Evolutionary conservation across 1,140 invertebrate species (phyloP), one percentile per base, ranked within the genome.

Genomic region (Solenopsis invicta): DNA sequence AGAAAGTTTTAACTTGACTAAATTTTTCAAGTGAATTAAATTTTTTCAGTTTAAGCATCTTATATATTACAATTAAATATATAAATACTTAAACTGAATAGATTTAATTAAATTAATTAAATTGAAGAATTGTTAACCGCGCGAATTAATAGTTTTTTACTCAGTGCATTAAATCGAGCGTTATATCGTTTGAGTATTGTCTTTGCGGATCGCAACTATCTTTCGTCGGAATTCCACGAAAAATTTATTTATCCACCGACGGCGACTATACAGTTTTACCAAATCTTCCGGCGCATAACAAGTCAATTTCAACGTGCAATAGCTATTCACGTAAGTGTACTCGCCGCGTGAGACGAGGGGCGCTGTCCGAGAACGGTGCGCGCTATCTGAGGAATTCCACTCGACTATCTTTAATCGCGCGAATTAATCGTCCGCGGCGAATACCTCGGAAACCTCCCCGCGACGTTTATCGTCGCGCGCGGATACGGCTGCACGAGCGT

Each of bases 381-480:
- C 37, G 34, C 24, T 86, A 77, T 86, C 82, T 82, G 61, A 80
- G 59, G 74, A 75, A 78, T 74, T 66, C 56, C 24, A 61, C 16
- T 75, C 50, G 34, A 50, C 87, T 89, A 80, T 89, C 87, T 67
- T 71, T 69, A 74, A 89, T 89, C 86, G 64, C 62, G 77, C 54
- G 64, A 74, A 81, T 88, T 88, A 75, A 88, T 88, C 87, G 82
- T 41, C 45, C 62, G 59, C 52, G 48, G 71, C 56, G 59, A 74
- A 85, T 89, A 72, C 50, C 61, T 74, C 34, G 12, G n/a, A 75
- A 87, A 76, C 52, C 59, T 41, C 50, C 62, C 64, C 71, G 34
- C 54, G 21, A 88, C 81, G 67, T 84, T 89, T 88, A 89, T 89
- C 88, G 88, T 54, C 41, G 80, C 50, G 80, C 50, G 56, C 18